Base-by-base conservation (phyloP, 2,113 vertebrate species). In the Cochlearius cochlearius region DNA sequence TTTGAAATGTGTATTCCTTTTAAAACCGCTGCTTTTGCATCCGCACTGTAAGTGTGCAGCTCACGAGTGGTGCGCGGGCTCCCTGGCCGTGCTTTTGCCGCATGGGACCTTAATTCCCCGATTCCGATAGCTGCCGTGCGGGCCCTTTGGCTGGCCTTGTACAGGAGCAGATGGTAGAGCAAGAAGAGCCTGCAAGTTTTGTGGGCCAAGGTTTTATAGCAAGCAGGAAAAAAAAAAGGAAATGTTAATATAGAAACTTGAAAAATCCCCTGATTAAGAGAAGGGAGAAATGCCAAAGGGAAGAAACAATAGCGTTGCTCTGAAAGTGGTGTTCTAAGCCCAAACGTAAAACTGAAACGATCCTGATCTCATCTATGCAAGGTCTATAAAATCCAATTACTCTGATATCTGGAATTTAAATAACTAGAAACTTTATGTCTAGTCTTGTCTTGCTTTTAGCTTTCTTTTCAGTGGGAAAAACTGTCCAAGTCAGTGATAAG, bases 231-330 rank as follows among this genome's bases (percentile, higher is more conserved):
- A 74, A 91, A 43, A 74, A 91, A 94, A 49, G 72, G 85, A 88
- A 95, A 93, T 39, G 49, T 76, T 82, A 86, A 93, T 92, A 76
- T 87, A 94, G 95, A 87, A 92, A 97, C 94, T 88, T 63, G 77
- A 94, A 96, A 94, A 96, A 90, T 96, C 96, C 94, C 93, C 81
- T 81, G 74, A 82, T 96, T 71, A 94, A 95, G 97, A 83, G 86
- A 88, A 95, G 88, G 92, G 94, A 93, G 90, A 93, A 66, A 95
- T 78, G 88, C 91, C 93, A 88, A 92, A 69, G 36, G 97, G 96
- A 96, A 89, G 92, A 67, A 97, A 69, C 74, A 80, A 52, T 22
- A 39, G 78, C 0, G 27, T 75, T 83, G 81, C 90, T 91, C 58
- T 91, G 21, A 75, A 53, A 92, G 92, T 77, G 79, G 50, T 90